Evolutionary conservation across 2,888 invertebrate species (phyloP).

Genomic region (Cistogaster globosa): DNA sequence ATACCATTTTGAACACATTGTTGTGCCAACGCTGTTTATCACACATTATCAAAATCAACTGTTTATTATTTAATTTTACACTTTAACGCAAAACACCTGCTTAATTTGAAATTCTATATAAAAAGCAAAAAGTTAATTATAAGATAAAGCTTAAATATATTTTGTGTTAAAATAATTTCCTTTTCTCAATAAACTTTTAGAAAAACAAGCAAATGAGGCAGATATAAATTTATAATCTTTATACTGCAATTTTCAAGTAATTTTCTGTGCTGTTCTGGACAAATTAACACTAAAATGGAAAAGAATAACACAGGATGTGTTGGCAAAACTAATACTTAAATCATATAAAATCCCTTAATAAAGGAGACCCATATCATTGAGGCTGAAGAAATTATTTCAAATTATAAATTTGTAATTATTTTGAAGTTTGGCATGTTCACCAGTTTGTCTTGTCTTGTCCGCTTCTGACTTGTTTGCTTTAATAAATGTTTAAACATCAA

Average conservation of each 20-base stretch:
- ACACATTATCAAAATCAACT: constrained; percentile 32
- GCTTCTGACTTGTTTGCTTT: constrained; percentile 51
- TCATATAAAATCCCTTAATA: constrained; percentile 36
- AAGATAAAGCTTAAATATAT: constrained; percentile 34
- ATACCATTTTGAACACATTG: background rate
- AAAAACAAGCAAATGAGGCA: constrained; percentile 58
- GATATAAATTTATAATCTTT: constrained; percentile 30
- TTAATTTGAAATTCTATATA: background rate
- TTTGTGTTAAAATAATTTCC: constrained; percentile 5
- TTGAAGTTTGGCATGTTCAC: constrained; percentile 31
- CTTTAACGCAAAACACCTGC: constrained; percentile 39
- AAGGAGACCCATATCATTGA: background rate
- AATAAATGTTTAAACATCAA: constrained; percentile 58
- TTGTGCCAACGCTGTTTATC: constrained; percentile 12
- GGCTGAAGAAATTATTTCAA: constrained; percentile 32
- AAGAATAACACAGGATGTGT: constrained; percentile 44
- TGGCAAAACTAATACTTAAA: constrained; percentile 47
- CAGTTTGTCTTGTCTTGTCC: constrained; percentile 12
- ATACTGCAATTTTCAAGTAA: constrained; percentile 57
- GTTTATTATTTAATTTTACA: background rate
- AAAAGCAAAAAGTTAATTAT: constrained; percentile 18
- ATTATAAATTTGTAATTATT: constrained; percentile 55
- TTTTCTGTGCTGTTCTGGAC: constrained; percentile 56
- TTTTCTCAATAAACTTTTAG: constrained; percentile 46
- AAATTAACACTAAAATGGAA: constrained; percentile 49